Conservation (phyloP, 2,888 invertebrate genomes). For the Silvanus unidentatus region DNA sequence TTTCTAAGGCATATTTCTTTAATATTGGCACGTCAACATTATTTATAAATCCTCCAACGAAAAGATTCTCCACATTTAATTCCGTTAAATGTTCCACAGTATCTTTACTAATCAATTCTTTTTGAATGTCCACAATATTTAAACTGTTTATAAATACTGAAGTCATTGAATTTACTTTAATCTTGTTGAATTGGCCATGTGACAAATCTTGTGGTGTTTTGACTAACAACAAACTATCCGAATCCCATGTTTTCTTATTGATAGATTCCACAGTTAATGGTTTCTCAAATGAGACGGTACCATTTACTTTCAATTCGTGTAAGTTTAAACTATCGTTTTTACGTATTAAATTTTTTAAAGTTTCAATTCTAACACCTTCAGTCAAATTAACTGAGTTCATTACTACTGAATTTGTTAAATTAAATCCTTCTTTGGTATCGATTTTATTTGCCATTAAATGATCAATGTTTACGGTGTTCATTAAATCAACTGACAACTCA, state of each 20-base stretch:
- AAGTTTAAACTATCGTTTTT: constrained; percentile 23
- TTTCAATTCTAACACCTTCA: constrained; percentile 30
- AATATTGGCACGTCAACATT: constrained; percentile 45
- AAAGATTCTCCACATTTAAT: constrained; percentile 44
- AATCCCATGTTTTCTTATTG: constrained; percentile 33
- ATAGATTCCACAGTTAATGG: constrained; percentile 27
- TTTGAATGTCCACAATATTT: constrained; percentile 15
- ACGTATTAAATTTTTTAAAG: constrained; percentile 28
- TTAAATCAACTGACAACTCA: too few relatives aligned
- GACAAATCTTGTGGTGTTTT: too few relatives aligned
- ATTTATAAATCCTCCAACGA: constrained; percentile 49
- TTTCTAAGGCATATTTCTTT: constrained; percentile 47
- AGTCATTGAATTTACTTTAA: background rate
- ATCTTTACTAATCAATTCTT: background rate
- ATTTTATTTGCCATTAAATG: too few relatives aligned
- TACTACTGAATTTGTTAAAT: too few relatives aligned
- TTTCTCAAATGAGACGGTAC: constrained; percentile 21
- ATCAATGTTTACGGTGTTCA: too few relatives aligned
- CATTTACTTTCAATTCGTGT: constrained; percentile 32
- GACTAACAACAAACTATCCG: constrained; percentile 23
- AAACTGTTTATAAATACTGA: constrained; percentile 31
- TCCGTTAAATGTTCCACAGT: constrained; percentile 9
- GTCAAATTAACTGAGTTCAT: too few relatives aligned
- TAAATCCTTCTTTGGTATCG: too few relatives aligned
- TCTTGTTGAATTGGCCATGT: background rate